Conservation (phyloP, 2,888 invertebrate genomes). For the Diloba caeruleocephala region DNA sequence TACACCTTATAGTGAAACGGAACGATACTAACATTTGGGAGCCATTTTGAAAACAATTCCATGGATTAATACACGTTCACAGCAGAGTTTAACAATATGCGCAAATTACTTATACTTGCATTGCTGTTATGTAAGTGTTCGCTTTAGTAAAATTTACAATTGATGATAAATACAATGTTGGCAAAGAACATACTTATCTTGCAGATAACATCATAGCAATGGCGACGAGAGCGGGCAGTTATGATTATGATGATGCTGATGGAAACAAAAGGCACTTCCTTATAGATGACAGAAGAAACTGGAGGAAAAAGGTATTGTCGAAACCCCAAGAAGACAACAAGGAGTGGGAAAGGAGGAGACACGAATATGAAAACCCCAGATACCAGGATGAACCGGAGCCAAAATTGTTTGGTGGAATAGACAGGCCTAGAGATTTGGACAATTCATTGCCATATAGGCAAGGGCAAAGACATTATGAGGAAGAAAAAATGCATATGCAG, state of each 20-base stretch:
- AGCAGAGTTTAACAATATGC: conserved; percentile 67
- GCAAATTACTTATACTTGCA: conserved; percentile 76
- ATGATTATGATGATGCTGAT: conserved; percentile 79
- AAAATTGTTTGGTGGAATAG: conserved; percentile 62
- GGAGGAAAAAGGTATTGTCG: conserved; percentile 76
- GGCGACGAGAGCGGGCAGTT: conserved; percentile 67
- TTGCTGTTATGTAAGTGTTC: conserved; percentile 79
- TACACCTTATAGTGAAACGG: conserved; percentile 62
- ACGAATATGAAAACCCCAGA: conserved; percentile 69
- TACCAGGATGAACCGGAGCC: conserved; percentile 71
- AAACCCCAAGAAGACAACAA: conserved; percentile 72
- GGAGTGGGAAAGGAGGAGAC: conserved; percentile 71
- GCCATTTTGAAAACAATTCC: conserved; percentile 52
- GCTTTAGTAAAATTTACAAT: conserved; percentile 20
- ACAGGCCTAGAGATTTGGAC: conserved; percentile 67
- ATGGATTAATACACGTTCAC: conserved; percentile 47
- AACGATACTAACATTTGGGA: conserved; percentile 47
- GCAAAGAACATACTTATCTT: conserved; percentile 44
- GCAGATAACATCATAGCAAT: conserved; percentile 76
- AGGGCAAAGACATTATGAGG: conserved; percentile 63
- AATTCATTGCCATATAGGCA: conserved; percentile 57
- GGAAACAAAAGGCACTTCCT: conserved; percentile 71
- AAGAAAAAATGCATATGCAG: conserved; percentile 63
- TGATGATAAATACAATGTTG: conserved; percentile 26
- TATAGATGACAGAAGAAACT: conserved; percentile 76